Evolutionary conservation across 2,797 vertebrate species (phyloP).

Genomic region (Mormyrus hasselquistii): DNA sequence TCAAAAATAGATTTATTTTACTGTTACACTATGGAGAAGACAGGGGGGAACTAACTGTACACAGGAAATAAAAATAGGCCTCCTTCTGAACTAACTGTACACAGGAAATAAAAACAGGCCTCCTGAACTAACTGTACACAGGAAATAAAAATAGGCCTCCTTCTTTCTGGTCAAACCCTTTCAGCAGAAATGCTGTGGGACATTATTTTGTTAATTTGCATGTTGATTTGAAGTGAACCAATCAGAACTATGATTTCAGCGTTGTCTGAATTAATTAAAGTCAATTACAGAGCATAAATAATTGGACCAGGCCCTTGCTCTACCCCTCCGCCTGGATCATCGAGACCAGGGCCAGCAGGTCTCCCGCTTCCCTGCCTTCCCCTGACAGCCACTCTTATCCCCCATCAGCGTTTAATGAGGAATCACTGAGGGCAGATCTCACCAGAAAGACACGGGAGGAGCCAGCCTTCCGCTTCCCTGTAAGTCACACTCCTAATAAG

Average conservation of each 20-base stretch:
- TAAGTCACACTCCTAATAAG: constrained; percentile 30
- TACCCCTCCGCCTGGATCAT: not conserved
- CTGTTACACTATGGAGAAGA: not conserved
- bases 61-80: not conserved
- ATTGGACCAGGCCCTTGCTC: not conserved
- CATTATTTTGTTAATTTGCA: not conserved
- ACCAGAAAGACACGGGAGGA: not conserved
- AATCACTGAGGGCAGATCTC: constrained; percentile 23
- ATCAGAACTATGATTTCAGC: constrained; percentile 6
- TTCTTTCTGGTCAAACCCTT: not conserved
- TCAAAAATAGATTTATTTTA: not conserved
- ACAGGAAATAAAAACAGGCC: not conserved
- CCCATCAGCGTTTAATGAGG: constrained; percentile 19
- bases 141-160: not conserved
- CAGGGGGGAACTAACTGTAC: not conserved
- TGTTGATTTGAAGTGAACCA: not conserved
- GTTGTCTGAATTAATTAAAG: constrained; percentile 17
- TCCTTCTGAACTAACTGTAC: not conserved
- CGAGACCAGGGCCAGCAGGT: constrained; percentile 2
- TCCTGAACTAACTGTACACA: not conserved
- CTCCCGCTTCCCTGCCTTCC: not conserved
- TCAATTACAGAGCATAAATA: constrained; percentile 15
- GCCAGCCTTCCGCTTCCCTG: constrained; percentile 18
- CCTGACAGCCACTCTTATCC: constrained; percentile 23
- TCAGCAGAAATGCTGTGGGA: not conserved